Conservation (phyloP, 2,888 invertebrate genomes). For the Amiota minor region DNA sequence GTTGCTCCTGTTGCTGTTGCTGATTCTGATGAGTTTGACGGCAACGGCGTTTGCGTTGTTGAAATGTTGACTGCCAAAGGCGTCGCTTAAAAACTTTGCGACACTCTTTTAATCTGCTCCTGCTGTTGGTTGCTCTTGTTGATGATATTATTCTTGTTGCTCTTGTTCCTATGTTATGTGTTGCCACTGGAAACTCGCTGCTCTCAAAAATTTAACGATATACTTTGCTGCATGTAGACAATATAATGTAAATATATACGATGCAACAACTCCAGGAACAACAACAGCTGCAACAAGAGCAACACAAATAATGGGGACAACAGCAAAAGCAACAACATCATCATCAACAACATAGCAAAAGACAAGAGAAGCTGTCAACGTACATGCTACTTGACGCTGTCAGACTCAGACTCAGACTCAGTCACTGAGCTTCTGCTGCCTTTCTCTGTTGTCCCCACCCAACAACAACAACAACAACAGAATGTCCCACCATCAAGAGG, state of each 20-base stretch:
- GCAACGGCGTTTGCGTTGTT: background rate
- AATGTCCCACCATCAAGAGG: background rate
- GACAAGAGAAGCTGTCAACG: constrained; percentile 19
- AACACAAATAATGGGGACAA: constrained; percentile 2
- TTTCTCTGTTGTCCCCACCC: background rate
- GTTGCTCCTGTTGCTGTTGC: background rate
- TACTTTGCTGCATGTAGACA: background rate
- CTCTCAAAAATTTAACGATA: constrained; percentile 17
- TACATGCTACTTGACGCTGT: constrained; percentile 30
- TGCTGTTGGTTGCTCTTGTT: background rate
- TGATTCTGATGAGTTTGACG: too few species aligned
- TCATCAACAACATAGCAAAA: background rate
- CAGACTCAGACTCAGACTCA: constrained; percentile 22
- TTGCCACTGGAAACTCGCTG: constrained; percentile 11
- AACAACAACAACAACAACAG: background rate
- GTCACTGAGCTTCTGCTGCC: constrained; percentile 3
- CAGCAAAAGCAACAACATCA: constrained; percentile 22
- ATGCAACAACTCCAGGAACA: background rate
- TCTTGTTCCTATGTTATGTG: background rate
- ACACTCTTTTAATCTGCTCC: constrained; percentile 43
- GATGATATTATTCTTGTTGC: constrained; percentile 8
- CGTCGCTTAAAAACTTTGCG: constrained; percentile 41
- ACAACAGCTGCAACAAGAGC: constrained; percentile 23
- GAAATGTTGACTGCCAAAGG: constrained; percentile 41
- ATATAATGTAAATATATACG: constrained; percentile 18